These are phyloP conservation scores for Euphonia xanthogaster DNA, from an alignment of 2,797 vertebrate species.

Conservation along the genomic window DNA sequence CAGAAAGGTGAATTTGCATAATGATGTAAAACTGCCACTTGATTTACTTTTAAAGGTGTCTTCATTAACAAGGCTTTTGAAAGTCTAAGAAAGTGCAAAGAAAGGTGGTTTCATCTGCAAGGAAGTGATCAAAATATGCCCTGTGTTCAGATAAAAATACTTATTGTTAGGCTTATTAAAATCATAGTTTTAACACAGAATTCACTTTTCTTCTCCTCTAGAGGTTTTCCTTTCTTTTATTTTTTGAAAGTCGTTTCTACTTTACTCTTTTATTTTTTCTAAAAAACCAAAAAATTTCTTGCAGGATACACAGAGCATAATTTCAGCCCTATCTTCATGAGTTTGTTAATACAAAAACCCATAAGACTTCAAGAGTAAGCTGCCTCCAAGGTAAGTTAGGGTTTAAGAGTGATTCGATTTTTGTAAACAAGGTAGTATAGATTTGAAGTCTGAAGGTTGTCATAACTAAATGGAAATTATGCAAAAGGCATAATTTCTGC, in stretches of 20 bases:
- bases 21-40: background rate
- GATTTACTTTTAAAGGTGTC: conserved; percentile 45
- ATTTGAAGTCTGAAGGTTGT: background rate
- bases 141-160: background rate
- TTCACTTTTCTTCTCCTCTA: background rate
- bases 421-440: background rate
- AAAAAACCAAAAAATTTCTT: background rate
- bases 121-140: background rate
- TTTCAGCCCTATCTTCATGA: background rate
- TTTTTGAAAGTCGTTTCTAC: background rate
- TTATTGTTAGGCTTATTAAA: conserved; percentile 1
- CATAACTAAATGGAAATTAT: background rate
- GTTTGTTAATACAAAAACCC: background rate
- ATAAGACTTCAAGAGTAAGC: background rate
- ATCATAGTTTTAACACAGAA: background rate
- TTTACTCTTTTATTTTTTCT: background rate
- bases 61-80: background rate
- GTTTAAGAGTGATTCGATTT: background rate
- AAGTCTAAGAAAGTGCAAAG: background rate
- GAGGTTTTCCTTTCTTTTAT: background rate
- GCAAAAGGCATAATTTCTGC: background rate
- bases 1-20: conserved; percentile 47
- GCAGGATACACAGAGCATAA: background rate
- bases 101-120: background rate
- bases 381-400: background rate